These are phyloP conservation scores for Drosophila sp. DNA, from an alignment of 1,140 invertebrate genomes.

Conservation along the genomic window DNA sequence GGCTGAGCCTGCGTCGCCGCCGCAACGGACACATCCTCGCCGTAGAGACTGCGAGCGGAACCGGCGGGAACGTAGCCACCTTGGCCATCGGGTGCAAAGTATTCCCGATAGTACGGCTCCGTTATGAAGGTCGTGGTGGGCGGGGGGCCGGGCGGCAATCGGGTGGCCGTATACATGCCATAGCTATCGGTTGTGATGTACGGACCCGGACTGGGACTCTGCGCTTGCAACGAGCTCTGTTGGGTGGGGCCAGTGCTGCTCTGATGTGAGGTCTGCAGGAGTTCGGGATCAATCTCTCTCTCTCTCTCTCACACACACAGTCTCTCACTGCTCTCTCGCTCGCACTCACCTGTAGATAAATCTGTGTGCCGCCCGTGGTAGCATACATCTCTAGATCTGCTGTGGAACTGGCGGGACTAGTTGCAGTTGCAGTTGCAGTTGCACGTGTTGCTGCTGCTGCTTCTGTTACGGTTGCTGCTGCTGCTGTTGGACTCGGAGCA, in stretches of 20 bases:
- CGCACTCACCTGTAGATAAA: conserved; percentile 84
- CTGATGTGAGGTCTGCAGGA: conserved; percentile 75
- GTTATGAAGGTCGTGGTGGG: conserved; percentile 80
- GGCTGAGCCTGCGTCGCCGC: conserved; percentile 56
- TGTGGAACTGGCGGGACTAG: conserved; percentile 69
- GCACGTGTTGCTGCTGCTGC: conserved; percentile 56
- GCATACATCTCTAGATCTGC: conserved; percentile 81
- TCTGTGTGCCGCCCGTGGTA: conserved; percentile 84
- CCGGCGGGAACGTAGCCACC: conserved; percentile 77
- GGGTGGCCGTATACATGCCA: conserved; percentile 82
- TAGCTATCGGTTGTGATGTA: conserved; percentile 82
- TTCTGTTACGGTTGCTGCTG: conserved; percentile 43
- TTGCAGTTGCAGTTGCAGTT: conserved; percentile 47
- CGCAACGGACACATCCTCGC: conserved; percentile 69
- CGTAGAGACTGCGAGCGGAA: conserved; percentile 68
- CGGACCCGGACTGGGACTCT: conserved; percentile 82
- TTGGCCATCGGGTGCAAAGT: conserved; percentile 80
- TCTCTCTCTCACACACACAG: conserved; percentile 22
- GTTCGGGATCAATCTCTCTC: conserved; percentile 37
- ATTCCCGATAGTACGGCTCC: conserved; percentile 84
- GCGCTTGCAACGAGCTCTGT: conserved; percentile 65
- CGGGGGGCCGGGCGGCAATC: conserved; percentile 71
- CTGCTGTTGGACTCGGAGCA: conserved; percentile 44
- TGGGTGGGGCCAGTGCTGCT: conserved; percentile 32
- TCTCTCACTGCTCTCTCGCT: neutral